Conservation (phyloP, 2,888 invertebrate species). For the Lasiommata megera region DNA sequence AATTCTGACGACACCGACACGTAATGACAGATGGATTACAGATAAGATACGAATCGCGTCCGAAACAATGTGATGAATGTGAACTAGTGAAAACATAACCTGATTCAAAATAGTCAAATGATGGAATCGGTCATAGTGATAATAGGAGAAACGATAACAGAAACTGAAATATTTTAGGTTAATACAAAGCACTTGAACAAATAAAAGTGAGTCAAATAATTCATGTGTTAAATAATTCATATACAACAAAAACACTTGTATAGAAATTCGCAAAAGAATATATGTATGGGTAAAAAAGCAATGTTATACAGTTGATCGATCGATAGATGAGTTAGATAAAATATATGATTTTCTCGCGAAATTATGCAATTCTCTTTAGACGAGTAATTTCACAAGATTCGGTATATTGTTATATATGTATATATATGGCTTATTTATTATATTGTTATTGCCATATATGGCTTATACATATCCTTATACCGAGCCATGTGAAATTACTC, state of each 20-base stretch:
- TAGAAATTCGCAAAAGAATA: not conserved
- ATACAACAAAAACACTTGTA: not conserved
- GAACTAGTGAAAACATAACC: constrained; percentile 30
- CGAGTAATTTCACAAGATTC: too few species aligned
- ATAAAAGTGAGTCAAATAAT: constrained; percentile 57
- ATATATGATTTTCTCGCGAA: too few species aligned
- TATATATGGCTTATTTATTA: too few species aligned
- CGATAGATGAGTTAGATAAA: too few species aligned
- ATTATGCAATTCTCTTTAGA: too few species aligned
- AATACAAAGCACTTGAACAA: constrained; percentile 56
- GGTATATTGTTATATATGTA: too few species aligned
- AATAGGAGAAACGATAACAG: constrained; percentile 29
- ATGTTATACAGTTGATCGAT: too few species aligned
- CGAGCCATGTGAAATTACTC: too few species aligned
- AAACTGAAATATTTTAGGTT: constrained; percentile 5
- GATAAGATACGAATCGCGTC: constrained; percentile 12
- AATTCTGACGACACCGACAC: constrained; percentile 8
- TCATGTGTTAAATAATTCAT: not conserved
- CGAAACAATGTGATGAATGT: constrained; percentile 22
- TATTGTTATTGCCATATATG: too few species aligned
- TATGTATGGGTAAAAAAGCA: too few species aligned
- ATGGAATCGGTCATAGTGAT: constrained; percentile 40
- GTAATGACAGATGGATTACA: constrained; percentile 16
- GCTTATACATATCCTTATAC: too few species aligned
- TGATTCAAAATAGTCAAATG: constrained; percentile 43